Evolutionary conservation across 2,888 invertebrate species (phyloP).

Genomic region (Eristalis intricaria): DNA sequence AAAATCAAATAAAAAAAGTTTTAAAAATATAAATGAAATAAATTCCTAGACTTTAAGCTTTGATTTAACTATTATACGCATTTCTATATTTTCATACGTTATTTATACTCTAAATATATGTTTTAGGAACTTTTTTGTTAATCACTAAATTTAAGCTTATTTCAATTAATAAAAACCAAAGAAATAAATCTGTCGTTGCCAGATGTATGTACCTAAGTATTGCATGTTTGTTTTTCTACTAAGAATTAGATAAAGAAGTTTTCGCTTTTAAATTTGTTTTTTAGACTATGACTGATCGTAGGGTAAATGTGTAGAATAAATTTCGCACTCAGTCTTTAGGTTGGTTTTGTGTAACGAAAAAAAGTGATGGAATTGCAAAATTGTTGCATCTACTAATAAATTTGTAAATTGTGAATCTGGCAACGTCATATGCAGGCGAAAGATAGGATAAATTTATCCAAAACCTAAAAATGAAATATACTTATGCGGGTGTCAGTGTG

Average conservation of each 20-base stretch:
- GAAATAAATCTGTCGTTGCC: conserved; percentile 57
- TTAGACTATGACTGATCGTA: conserved; percentile 55
- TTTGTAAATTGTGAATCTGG: conserved; percentile 11
- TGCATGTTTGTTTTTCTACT: background rate
- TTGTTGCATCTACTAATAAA: conserved; percentile 6
- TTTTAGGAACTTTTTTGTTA: conserved; percentile 79
- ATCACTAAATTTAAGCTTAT: conserved; percentile 77
- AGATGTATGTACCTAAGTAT: conserved; percentile 11
- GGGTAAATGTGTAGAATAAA: conserved; percentile 58
- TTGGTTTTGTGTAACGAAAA: conserved; percentile 41
- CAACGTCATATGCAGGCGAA: conserved; percentile 24
- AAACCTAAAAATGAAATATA: conserved; percentile 28
- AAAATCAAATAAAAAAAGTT: conserved; percentile 19
- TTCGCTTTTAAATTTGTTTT: conserved; percentile 1
- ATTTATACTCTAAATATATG: conserved; percentile 58
- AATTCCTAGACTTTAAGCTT: conserved; percentile 59
- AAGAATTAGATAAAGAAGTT: background rate
- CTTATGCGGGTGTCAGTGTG: conserved; percentile 94
- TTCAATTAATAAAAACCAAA: conserved; percentile 61
- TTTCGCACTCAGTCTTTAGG: conserved; percentile 70
- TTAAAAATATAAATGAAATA: conserved; percentile 31
- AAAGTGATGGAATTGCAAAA: background rate
- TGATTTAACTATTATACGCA: conserved; percentile 64
- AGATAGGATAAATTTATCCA: background rate
- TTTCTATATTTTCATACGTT: conserved; percentile 57